Base-by-base conservation (phyloP, 2,888 invertebrate genomes). In the Caenorhabditis sp. region DNA sequence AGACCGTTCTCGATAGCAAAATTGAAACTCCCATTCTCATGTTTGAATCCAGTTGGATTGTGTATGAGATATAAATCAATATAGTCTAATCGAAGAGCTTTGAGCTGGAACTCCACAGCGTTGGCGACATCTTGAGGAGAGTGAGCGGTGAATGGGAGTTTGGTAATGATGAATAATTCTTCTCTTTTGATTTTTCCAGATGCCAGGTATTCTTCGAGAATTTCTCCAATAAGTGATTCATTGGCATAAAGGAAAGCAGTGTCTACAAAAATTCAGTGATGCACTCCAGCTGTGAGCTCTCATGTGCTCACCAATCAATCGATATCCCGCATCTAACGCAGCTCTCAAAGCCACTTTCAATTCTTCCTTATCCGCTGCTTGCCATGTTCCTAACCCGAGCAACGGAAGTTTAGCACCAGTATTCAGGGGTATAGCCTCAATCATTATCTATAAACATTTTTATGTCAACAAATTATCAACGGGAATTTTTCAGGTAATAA, bases 161-260 rank as follows among this genome's bases (percentile, higher is more conserved):
- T 78, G 8, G 78, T 67, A 2, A 73, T 78, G n/a, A 78, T 60
- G 52, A 76, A 78, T 10, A 78, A 26, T 23, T 78, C 68, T 26
- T 73, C 61, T 50, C 76, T 63, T 25, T 89, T 90, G 14, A 93
- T 88, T 43, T 70, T 76, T 87, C 92, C 90, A 85, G 92, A 92
- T 0, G 92, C 92, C 50, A 93, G 88, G 21, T 92, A 88, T 67
- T 88, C 88, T 81, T 91, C 90, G 21, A 94, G 89, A 2, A 92
- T 92, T 49, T 89, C 87, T 12, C 92, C 92, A 76, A 94, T 91
- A 61, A 91, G 90, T 61, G 87, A 86, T 88, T 94, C 93, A 88
- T 93, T 93, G 36, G 90, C 90, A 87, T 93, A 93, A 0, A 92
- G 92, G 43, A 91, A 90, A 12, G 59, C 59, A 4, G 20, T 59